These are phyloP conservation scores for Paralichthys olivaceus DNA, from an alignment of 2,113 vertebrate species.

Conservation along the genomic window DNA sequence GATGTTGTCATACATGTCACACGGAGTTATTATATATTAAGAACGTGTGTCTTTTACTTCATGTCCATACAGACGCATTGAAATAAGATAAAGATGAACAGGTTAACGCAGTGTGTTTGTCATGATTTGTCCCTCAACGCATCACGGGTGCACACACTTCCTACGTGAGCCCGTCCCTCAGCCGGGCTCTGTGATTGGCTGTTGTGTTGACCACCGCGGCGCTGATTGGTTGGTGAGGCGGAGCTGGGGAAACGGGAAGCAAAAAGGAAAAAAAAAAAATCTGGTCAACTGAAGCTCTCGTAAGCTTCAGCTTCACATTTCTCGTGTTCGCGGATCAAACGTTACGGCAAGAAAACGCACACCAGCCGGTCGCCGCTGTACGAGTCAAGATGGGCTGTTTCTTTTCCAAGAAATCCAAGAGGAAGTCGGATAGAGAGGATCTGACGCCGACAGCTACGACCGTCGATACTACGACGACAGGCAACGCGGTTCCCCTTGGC, in stretches of 20 bases:
- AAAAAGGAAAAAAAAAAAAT: slow-evolving; percentile 62
- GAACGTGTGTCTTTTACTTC: not conserved
- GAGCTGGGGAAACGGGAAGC: slow-evolving; percentile 77
- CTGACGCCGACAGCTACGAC: slow-evolving; percentile 54
- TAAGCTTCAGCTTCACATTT: slow-evolving; percentile 9
- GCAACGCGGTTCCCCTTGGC: slow-evolving; percentile 77
- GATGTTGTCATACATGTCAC: no score
- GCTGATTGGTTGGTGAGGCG: slow-evolving; percentile 71
- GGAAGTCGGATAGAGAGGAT: slow-evolving; percentile 81
- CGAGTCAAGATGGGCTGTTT: slow-evolving; percentile 82
- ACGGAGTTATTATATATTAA: not conserved
- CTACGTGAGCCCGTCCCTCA: not conserved
- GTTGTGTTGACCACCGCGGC: slow-evolving; percentile 7
- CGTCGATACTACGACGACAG: slow-evolving; percentile 62
- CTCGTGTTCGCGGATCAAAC: not conserved
- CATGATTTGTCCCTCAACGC: not conserved
- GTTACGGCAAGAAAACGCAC: not conserved
- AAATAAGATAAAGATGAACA: no score
- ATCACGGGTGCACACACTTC: slow-evolving; percentile 1
- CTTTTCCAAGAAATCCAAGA: slow-evolving; percentile 85
- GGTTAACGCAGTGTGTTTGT: not conserved
- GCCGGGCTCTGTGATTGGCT: slow-evolving; percentile 65
- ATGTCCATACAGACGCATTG: no score
- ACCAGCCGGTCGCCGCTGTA: not conserved
- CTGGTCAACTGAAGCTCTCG: slow-evolving; percentile 51